Evolutionary conservation across 2,888 invertebrate genomes (phyloP).

Genomic region (Aelia acuminata): DNA sequence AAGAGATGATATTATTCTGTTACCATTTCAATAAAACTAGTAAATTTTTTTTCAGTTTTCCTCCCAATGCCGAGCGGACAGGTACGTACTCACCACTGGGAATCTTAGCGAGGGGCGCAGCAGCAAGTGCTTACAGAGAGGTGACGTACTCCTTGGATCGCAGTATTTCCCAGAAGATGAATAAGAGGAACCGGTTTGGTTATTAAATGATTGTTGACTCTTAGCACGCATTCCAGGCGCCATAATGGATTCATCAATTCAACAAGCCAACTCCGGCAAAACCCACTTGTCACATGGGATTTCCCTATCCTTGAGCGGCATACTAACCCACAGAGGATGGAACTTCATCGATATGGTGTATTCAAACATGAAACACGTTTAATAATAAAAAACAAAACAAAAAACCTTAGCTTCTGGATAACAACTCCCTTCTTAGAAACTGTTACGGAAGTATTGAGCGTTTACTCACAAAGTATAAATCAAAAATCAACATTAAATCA

Average conservation of each 20-base stretch:
- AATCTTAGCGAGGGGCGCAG: not conserved
- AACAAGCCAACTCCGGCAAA: not conserved
- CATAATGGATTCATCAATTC: not conserved
- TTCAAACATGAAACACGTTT: no score
- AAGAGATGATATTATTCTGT: no score
- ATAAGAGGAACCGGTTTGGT: conserved; percentile 12
- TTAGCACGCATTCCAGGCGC: not conserved
- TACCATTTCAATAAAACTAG: no score
- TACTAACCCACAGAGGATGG: not conserved
- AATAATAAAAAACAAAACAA: no score
- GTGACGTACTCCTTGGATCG: not conserved
- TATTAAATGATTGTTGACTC: not conserved
- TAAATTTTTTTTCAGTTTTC: no score
- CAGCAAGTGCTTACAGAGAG: not conserved
- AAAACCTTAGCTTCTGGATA: no score
- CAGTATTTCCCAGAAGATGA: conserved; percentile 3
- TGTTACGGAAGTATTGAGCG: no score
- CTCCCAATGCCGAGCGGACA: no score
- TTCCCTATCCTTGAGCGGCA: not conserved
- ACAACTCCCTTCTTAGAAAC: no score
- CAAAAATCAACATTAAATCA: no score
- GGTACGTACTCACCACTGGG: no score
- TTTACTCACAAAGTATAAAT: no score
- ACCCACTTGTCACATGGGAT: not conserved
- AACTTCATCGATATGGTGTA: not conserved